Base-by-base conservation (phyloP, 2,888 invertebrate genomes). In the Microctonus hyperodae region DNA sequence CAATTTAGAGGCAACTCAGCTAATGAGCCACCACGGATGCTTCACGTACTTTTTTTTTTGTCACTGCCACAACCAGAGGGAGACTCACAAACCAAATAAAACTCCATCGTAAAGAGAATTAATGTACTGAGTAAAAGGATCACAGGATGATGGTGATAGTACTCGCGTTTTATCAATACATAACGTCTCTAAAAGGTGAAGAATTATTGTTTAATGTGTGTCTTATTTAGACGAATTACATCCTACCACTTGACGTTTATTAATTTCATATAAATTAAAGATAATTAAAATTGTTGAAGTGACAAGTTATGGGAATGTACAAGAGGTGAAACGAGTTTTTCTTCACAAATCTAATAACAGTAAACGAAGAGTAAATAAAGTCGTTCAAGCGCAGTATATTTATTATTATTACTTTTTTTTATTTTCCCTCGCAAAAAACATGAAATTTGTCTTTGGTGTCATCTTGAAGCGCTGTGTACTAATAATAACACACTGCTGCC, bases 1-100 rank as follows among this genome's bases (percentile, higher is more conserved):
- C 81, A 81, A 81, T 81, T 82, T 80, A 78, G 79, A 81, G 79
- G 78, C 80, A 79, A 81, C 79, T 79, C 79, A 75, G 79, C 81
- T 82, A 82, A 82, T 82, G 82, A 82, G 82, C 82, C 78, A 79
- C 78, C 79, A 79, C 78, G 81, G 79, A 82, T 81, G 81, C 81
- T 82, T 77, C 79, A 77, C 81, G 80, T 3, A n/a, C n/a, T n/a
- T 78, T 78, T 81, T 79, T 82, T 82, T 82, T 82, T 44, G 40
- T 44, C 16, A 16, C 73, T 64, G 65, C 68, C 67, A 69, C 73
- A 75, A 75, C 77, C 74, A 74, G 73, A 74, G 70, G 44, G 40
- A 23, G 35, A 57, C 37, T 55, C 23, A 55, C 60, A 16, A 56
- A 48, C 11, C 50, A 50, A 50, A 23, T 2, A 50, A 11, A 55